These are phyloP conservation scores for Pao palembangensis DNA, from an alignment of 2,113 vertebrate genomes.

Conservation along the genomic window DNA sequence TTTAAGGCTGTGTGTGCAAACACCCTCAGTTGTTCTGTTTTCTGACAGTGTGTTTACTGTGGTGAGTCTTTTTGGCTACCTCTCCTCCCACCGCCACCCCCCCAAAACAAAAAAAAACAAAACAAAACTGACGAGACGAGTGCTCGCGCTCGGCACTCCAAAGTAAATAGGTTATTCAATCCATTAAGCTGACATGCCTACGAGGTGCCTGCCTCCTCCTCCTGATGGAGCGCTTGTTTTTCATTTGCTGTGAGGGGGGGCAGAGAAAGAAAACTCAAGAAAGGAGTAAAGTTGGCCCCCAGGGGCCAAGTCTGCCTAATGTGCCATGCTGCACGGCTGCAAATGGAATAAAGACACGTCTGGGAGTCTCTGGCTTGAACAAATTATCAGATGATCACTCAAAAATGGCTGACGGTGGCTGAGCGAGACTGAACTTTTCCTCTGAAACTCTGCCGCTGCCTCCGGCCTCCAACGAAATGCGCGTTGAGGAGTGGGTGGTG, in stretches of 20 bases:
- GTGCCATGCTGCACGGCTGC: slow-evolving; percentile 75
- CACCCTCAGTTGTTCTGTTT: background rate
- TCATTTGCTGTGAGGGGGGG: slow-evolving; percentile 69
- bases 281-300: slow-evolving; percentile 70
- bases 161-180: slow-evolving; percentile 71
- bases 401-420: slow-evolving; percentile 71
- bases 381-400: slow-evolving; percentile 72
- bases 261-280: slow-evolving; percentile 59
- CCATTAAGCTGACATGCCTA: slow-evolving; percentile 73
- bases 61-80: slow-evolving; percentile 29
- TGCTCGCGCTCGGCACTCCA: slow-evolving; percentile 52
- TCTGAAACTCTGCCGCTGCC: slow-evolving; percentile 17
- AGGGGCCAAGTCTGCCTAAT: slow-evolving; percentile 78
- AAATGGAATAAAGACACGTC: slow-evolving; percentile 76
- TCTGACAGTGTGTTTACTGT: slow-evolving; percentile 45
- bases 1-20: background rate
- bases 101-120: too few relatives aligned
- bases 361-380: slow-evolving; percentile 70
- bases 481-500: slow-evolving; percentile 9
- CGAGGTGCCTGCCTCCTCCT: slow-evolving; percentile 72
- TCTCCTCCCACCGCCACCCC: slow-evolving; percentile 17
- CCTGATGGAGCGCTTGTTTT: slow-evolving; percentile 81
- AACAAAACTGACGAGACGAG: slow-evolving; percentile 34
- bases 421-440: slow-evolving; percentile 55
- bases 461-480: slow-evolving; percentile 54